Evolutionary conservation across 1,140 invertebrate species (phyloP), one percentile per base, ranked within the genome.

Genomic region (Drosophila ananassae): DNA sequence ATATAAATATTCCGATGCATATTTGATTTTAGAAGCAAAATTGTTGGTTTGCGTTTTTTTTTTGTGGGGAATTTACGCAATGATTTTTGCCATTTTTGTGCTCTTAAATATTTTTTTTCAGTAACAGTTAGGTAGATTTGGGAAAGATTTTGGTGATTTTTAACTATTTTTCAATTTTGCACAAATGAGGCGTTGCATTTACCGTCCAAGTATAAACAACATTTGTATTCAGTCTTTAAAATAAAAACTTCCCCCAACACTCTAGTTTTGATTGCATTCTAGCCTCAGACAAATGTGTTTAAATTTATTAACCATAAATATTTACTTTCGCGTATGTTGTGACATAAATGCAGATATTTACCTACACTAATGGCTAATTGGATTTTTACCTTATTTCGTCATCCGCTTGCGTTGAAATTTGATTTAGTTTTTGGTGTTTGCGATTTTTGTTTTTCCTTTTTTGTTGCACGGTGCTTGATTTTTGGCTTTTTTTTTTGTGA

Each of bases 301-400:
- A 13, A 44, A 25, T 53, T 62, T 51, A 30, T 53, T 62, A 52
- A 1, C 34, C 21, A 41, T 51, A 51, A 58, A 57, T n/a, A 39
- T 47, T 54, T 51, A 37, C 30, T 63, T 76, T 64, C 58, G 66
- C 73, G n/a, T 22, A 53, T 21, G 52, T 21, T 8, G n/a, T 39
- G 53, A 83, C 37, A 77, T 30, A 79, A 17, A 79, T 64, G 55
- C 61, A 61, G 54, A 58, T 64, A 79, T 59, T 28, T 55, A 67
- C 61, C 68, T 81, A 81, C 64, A 74, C 82, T 85, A 87, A 85
- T 71, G 69, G 51, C 73, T 85, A 87, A 87, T 78, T 55, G 61
- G 56, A 67, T 63, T 74, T 56, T 76, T 76, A 53, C 37, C 57
- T 60, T 51, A 24, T 58, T 55, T 57, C 64, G 76, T 61, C 17